phyloP scores from a whole-genome alignment of 2,797 vertebrate genomes.

The Bovichtus variegatus region DNA sequence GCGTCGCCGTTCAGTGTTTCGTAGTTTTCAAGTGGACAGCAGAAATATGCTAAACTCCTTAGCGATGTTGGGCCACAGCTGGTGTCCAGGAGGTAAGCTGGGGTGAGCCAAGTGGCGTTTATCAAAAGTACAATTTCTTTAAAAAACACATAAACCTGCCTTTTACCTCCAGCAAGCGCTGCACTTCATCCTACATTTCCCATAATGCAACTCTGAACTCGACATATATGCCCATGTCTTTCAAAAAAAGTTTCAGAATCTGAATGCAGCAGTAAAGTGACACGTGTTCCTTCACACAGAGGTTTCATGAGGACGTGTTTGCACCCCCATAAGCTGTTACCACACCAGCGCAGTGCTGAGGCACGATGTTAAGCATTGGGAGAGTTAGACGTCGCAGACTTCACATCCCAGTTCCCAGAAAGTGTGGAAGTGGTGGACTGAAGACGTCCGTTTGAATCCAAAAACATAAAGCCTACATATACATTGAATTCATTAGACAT shows the following conservation, averaged over 20 bases:
- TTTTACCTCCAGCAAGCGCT: neutral
- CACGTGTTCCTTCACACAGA: neutral
- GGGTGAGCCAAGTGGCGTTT: conserved; percentile 2
- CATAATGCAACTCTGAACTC: neutral
- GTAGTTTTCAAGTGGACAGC: conserved; percentile 6
- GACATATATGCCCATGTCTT: neutral
- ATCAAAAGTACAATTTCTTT: conserved; percentile 16
- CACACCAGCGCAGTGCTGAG: neutral
- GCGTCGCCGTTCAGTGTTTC: neutral
- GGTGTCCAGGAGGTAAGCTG: conserved; percentile 17
- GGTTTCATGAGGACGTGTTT: neutral
- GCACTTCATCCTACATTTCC: neutral
- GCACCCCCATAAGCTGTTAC: neutral
- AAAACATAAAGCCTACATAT: neutral
- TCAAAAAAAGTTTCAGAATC: no score
- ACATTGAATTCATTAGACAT: neutral
- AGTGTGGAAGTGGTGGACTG: neutral
- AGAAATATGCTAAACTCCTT: conserved; percentile 21
- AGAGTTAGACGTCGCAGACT: neutral
- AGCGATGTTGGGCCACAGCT: conserved; percentile 30
- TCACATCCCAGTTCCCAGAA: neutral
- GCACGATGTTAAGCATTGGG: neutral
- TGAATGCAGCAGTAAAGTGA: no score
- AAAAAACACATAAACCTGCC: neutral
- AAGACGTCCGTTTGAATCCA: neutral